Conservation (phyloP, 1,140 invertebrate genomes). For the Conopomorpha cramerella region DNA sequence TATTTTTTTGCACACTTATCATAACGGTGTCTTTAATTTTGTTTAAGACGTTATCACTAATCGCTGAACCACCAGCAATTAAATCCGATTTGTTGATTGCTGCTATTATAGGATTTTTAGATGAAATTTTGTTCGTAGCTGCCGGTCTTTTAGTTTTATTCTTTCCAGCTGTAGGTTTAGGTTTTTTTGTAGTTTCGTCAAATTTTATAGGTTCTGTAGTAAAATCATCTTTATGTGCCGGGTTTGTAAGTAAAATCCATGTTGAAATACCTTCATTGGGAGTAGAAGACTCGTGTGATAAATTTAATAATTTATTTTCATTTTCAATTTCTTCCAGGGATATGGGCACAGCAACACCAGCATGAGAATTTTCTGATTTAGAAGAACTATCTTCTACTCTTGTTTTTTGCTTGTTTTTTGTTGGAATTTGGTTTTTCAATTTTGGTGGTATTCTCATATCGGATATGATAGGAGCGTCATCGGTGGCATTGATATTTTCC, state of each 20-base stretch:
- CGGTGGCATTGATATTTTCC: conserved; percentile 32
- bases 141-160: conserved; percentile 40
- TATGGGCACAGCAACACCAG: conserved; percentile 64
- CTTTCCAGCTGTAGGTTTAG: conserved; percentile 26
- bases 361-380: conserved; percentile 53
- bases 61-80: conserved; percentile 50
- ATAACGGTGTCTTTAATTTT: conserved; percentile 57
- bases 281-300: conserved; percentile 59
- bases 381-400: conserved; percentile 38
- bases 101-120: conserved; percentile 40
- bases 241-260: conserved; percentile 72
- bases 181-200: conserved; percentile 34
- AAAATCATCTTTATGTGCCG: conserved; percentile 27
- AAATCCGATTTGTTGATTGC: conserved; percentile 56
- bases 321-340: conserved; percentile 57
- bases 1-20: conserved; percentile 54
- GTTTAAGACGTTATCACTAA: conserved; percentile 55
- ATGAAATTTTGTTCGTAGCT: conserved; percentile 17
- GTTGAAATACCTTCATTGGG: conserved; percentile 72
- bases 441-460: conserved; percentile 68
- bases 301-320: conserved; percentile 44
- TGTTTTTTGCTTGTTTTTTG: conserved; percentile 48
- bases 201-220: conserved; percentile 36
- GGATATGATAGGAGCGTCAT: conserved; percentile 36
- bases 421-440: conserved; percentile 56